Percentiles rank a stretch among this genome's conserved stretches.
Evolutionary conservation across 2,797 vertebrate genomes (phyloP).

Genomic region (Tapera naevia): DNA sequence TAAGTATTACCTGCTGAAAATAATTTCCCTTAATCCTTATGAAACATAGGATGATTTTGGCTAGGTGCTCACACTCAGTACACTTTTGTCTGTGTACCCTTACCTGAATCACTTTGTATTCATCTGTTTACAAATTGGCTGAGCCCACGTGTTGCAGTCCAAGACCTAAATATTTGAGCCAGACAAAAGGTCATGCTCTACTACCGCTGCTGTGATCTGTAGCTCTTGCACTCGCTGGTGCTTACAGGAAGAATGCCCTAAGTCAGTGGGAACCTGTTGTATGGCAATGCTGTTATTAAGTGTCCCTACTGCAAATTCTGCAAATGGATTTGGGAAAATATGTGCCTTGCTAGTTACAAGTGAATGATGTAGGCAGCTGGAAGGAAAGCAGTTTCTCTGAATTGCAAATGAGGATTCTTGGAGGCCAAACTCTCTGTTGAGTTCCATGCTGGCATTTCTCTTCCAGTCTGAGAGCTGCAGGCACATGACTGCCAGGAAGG

Average conservation of each 20-base stretch:
- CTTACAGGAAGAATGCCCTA: neutral
- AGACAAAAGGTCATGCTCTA: neutral
- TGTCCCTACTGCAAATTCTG: neutral
- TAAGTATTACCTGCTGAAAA: neutral
- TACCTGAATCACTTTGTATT: neutral
- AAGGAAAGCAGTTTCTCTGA: neutral
- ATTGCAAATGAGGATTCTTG: neutral
- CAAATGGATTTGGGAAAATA: neutral
- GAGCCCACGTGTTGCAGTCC: fast-evolving
- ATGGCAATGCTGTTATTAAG: neutral
- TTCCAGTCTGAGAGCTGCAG: neutral
- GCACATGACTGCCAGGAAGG: neutral
- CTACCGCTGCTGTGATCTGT: fast-evolving
- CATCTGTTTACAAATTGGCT: neutral
- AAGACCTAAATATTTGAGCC: neutral
- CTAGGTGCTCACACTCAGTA: neutral
- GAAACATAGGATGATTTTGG: neutral
- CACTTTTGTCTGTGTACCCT: neutral
- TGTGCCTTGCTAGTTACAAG: neutral
- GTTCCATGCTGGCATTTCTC: neutral
- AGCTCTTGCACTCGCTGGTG: neutral
- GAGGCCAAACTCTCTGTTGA: neutral
- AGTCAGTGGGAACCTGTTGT: neutral
- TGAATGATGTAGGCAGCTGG: neutral
- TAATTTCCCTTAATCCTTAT: neutral